Conservation (phyloP, 1,140 invertebrate species). For the Nasonia vitripennis region DNA sequence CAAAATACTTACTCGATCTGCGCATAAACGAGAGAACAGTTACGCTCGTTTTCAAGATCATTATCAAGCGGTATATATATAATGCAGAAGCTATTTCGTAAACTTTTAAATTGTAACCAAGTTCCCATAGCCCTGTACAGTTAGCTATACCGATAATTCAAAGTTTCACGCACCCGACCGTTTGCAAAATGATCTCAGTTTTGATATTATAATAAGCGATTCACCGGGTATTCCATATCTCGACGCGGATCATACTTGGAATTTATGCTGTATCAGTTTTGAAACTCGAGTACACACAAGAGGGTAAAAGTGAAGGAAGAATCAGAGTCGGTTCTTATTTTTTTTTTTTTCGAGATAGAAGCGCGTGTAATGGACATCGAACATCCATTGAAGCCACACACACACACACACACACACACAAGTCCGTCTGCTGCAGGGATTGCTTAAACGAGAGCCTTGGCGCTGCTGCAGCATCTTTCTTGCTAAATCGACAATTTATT, state of each 20-base stretch:
- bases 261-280: no score
- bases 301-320: no score
- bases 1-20: not conserved
- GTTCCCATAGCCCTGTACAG: no score
- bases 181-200: no score
- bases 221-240: no score
- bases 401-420: no score
- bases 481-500: constrained; percentile 51
- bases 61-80: not conserved
- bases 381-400: not conserved
- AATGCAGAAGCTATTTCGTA: not conserved
- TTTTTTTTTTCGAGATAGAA: no score
- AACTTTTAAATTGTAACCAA: no score
- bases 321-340: no score
- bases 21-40: not conserved
- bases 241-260: no score
- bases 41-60: not conserved
- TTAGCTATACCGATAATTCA: not conserved
- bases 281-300: no score
- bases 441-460: constrained; percentile 34
- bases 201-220: no score
- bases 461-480: constrained; percentile 6
- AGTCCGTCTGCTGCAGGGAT: not conserved
- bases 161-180: not conserved
- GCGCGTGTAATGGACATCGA: not conserved